Conservation (phyloP, 1,140 invertebrate species). For the Drosophila paulistorum region DNA sequence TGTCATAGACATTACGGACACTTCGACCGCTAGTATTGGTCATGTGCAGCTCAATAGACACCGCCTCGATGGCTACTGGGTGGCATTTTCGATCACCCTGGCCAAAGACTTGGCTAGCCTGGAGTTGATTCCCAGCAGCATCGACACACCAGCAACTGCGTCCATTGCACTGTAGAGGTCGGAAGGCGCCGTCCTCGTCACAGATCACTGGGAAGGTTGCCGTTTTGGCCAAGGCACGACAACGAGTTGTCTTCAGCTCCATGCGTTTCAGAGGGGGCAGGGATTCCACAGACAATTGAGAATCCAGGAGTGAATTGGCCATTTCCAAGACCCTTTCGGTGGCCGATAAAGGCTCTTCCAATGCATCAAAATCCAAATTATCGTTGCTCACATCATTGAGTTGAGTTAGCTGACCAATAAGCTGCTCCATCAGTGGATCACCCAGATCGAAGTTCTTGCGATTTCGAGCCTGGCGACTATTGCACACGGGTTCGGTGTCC, state of each 20-base stretch:
- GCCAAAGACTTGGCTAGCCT: slow-evolving; percentile 86
- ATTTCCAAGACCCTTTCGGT: slow-evolving; percentile 78
- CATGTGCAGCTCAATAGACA: slow-evolving; percentile 77
- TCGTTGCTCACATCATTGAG: slow-evolving; percentile 84
- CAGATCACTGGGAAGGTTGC: slow-evolving; percentile 86
- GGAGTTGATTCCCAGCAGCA: slow-evolving; percentile 90
- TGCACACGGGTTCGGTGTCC: slow-evolving; percentile 88
- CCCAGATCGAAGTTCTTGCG: slow-evolving; percentile 73
- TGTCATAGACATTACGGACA: slow-evolving; percentile 74
- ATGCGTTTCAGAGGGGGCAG: slow-evolving; percentile 56
- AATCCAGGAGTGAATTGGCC: slow-evolving; percentile 78
- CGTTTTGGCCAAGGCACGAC: slow-evolving; percentile 85
- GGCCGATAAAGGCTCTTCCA: slow-evolving; percentile 44
- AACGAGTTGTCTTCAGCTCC: slow-evolving; percentile 84
- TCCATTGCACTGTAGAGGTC: slow-evolving; percentile 89
- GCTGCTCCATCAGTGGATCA: slow-evolving; percentile 85
- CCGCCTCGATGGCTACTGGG: slow-evolving; percentile 72
- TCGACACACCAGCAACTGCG: slow-evolving; percentile 93
- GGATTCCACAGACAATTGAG: slow-evolving; percentile 59
- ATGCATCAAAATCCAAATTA: slow-evolving; percentile 71
- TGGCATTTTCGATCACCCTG: slow-evolving; percentile 82
- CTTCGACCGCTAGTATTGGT: slow-evolving; percentile 52
- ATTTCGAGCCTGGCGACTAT: slow-evolving; percentile 89
- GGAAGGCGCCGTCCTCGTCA: slow-evolving; percentile 88
- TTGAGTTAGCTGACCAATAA: slow-evolving; percentile 86